A percentile compares a stretch with the other conserved stretches of the same genome.
Evolutionary conservation across 2,797 vertebrate genomes (phyloP).

Genomic region (Lycodopsis pacificus): DNA sequence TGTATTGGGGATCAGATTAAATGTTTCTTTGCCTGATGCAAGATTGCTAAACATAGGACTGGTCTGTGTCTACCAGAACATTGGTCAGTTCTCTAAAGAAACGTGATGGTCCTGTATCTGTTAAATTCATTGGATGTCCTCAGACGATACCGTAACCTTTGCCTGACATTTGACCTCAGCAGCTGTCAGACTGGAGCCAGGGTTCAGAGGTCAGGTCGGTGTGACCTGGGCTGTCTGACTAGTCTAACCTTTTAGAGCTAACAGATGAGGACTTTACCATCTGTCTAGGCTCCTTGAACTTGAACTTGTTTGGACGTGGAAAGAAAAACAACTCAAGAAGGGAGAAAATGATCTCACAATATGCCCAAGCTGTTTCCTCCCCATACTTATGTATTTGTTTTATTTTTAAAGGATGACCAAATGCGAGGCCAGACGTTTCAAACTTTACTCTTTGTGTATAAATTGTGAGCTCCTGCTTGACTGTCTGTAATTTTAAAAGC

Average conservation of each 20-base stretch:
- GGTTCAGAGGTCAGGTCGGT: constrained; percentile 64
- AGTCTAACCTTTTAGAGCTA: constrained; percentile 67
- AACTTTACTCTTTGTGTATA: constrained; percentile 7
- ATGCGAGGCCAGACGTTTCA: neutral
- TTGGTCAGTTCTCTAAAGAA: constrained; percentile 26
- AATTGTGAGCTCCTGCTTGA: constrained; percentile 1
- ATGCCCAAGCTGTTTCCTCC: constrained; percentile 11
- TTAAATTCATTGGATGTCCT: constrained; percentile 61
- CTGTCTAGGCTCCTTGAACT: constrained; percentile 82
- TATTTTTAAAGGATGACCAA: constrained; percentile 34
- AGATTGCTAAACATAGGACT: neutral
- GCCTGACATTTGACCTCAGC: constrained; percentile 71
- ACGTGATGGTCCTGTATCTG: constrained; percentile 41
- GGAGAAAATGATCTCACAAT: constrained; percentile 37
- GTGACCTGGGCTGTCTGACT: constrained; percentile 77
- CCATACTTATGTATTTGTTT: constrained; percentile 8
- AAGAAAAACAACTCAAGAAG: constrained; percentile 22
- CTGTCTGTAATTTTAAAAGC: constrained; percentile 25
- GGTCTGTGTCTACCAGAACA: constrained; percentile 5
- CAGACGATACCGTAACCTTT: constrained; percentile 62
- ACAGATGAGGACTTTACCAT: constrained; percentile 78
- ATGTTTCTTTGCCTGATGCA: constrained; percentile 1
- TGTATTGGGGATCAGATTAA: constrained; percentile 3
- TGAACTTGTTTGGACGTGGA: constrained; percentile 74
- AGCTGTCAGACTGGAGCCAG: constrained; percentile 77